Percentiles rank a stretch among this genome's conserved stretches.
phyloP scores from a whole-genome alignment of 2,113 vertebrate genomes.

The Perca fluviatilis region DNA sequence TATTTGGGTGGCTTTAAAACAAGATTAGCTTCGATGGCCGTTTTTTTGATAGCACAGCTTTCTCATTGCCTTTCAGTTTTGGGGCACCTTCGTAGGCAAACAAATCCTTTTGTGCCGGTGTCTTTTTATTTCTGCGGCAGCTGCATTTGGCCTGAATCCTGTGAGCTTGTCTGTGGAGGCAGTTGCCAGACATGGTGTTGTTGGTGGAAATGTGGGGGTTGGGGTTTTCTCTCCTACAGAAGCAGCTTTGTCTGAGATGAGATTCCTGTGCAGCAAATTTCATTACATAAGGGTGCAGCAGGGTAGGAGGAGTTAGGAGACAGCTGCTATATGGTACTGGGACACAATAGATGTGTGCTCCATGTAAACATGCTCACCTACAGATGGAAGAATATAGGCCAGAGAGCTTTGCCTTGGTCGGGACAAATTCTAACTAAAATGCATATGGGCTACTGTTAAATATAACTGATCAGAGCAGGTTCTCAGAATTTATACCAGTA shows the following conservation, averaged over 20 bases:
- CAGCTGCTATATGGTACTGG: conserved; percentile 70
- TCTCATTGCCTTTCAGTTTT: neutral
- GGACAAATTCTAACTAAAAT: neutral
- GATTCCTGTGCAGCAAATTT: conserved; percentile 82
- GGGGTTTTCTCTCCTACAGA: conserved; percentile 68
- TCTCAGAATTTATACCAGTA: neutral
- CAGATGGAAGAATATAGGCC: conserved; percentile 20
- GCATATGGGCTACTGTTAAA: neutral
- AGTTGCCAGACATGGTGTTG: conserved; percentile 40
- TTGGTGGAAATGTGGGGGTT: conserved; percentile 63
- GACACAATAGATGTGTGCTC: conserved; percentile 67
- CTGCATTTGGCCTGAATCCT: conserved; percentile 62
- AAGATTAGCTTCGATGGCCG: neutral
- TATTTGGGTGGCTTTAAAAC: conserved; percentile 13
- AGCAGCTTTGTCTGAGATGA: conserved; percentile 80
- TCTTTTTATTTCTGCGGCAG: neutral
- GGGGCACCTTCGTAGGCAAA: conserved; percentile 22
- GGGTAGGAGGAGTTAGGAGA: conserved; percentile 62
- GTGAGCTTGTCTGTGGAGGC: conserved; percentile 43
- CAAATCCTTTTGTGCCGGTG: neutral
- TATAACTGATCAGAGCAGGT: neutral
- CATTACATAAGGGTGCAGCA: conserved; percentile 77
- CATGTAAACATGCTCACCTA: conserved; percentile 52
- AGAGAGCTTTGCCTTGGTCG: neutral
- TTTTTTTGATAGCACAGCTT: conserved; percentile 12